These are phyloP conservation scores for Smutsia gigantea DNA, from an alignment of 2,797 vertebrate genomes.

Conservation along the genomic window DNA sequence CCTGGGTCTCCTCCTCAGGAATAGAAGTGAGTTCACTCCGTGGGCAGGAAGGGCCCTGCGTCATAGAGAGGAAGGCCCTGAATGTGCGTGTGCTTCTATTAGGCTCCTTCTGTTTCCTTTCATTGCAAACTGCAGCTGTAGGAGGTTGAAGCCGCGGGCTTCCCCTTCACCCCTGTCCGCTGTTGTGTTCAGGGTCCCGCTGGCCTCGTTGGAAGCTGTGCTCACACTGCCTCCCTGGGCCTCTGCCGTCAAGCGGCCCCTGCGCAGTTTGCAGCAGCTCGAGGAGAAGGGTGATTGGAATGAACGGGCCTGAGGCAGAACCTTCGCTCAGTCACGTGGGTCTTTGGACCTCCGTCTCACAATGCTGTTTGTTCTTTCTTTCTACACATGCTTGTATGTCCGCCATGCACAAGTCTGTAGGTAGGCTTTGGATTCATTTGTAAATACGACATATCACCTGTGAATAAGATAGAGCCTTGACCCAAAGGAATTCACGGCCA, in stretches of 20 bases:
- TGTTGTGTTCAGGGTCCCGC: not conserved
- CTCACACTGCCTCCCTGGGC: not conserved
- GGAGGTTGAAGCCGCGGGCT: not conserved
- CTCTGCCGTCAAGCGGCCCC: not conserved
- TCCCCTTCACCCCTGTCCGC: not conserved
- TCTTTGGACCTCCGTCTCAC: not conserved
- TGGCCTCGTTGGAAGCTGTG: not conserved
- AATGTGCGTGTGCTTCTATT: not conserved
- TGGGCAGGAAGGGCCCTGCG: not conserved
- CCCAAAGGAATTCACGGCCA: not conserved
- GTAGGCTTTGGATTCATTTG: not conserved
- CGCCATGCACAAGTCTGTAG: not conserved
- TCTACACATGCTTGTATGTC: not conserved
- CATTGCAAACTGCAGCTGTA: not conserved
- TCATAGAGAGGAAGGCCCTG: not conserved
- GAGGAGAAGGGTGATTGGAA: not conserved
- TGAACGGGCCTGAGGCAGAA: not conserved
- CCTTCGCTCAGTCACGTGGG: not conserved
- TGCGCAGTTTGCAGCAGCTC: not conserved
- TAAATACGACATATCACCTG: not conserved
- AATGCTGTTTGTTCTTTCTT: not conserved
- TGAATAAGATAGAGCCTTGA: not conserved
- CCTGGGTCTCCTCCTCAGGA: not conserved
- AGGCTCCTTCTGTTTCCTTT: not conserved
- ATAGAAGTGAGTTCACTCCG: not conserved